Base-by-base conservation (phyloP, 2,888 invertebrate genomes). In the Stenurella melanura region DNA sequence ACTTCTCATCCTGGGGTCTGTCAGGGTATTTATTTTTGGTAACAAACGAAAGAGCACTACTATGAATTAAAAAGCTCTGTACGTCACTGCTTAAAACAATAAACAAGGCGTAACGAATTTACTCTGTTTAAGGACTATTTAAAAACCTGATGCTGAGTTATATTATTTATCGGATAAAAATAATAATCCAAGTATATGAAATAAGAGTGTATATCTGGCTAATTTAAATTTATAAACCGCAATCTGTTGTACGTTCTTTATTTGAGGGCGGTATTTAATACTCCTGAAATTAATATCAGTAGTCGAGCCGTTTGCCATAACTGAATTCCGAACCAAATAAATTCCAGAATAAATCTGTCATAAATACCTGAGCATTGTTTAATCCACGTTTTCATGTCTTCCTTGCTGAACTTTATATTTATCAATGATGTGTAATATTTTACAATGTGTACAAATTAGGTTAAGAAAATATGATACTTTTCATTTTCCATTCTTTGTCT, bases 21-120 rank as follows among this genome's bases (percentile, higher is more conserved):
- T n/a, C n/a, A n/a, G n/a, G n/a, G n/a, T n/a, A n/a, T n/a, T n/a
- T n/a, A n/a, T n/a, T n/a, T n/a, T n/a, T n/a, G n/a, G n/a, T n/a
- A n/a, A n/a, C n/a, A n/a, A n/a, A n/a, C n/a, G n/a, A n/a, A n/a
- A n/a, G n/a, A n/a, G n/a, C n/a, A n/a, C n/a, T n/a, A n/a, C n/a
- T n/a, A n/a, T n/a, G n/a, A n/a, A n/a, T n/a, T n/a, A n/a, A n/a
- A n/a, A n/a, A n/a, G n/a, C n/a, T n/a, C n/a, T 19, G n/a, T 30
- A 64, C 64, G 38, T 19, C 64, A 17, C 64, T 42, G 64, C 0
- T 38, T 30, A 38, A 64, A 64, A 64, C 64, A 64, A 64, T 64
- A 64, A 64, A 64, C 64, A 64, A 64, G 64, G 38, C 64, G 64
- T 64, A 64, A 64, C 64, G 38, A 42, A 64, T 64, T 64, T 38